Evolutionary conservation across 2,797 vertebrate species (phyloP).

Genomic region (Gouania willdenowi): DNA sequence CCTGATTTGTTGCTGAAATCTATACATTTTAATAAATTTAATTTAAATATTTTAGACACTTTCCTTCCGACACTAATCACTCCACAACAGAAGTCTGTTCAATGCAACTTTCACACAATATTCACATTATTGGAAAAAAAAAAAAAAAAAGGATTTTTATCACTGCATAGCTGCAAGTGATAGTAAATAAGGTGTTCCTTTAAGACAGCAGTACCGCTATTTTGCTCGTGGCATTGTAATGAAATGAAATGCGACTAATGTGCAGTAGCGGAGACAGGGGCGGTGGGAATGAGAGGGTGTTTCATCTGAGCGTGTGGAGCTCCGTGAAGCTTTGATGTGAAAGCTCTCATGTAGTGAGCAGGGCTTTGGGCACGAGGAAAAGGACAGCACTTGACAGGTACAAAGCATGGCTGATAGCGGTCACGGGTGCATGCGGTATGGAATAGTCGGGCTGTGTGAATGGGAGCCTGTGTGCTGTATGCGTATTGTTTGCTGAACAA

Average conservation of each 20-base stretch:
- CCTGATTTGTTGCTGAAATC: no score
- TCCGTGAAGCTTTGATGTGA: slow-evolving; percentile 71
- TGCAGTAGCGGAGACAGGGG: slow-evolving; percentile 58
- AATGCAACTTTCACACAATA: slow-evolving; percentile 20
- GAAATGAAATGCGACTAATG: slow-evolving; percentile 75
- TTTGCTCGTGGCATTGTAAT: slow-evolving; percentile 64
- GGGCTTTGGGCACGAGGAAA: slow-evolving; percentile 70
- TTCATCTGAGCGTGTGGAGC: slow-evolving; percentile 71
- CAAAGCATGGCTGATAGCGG: slow-evolving; percentile 74
- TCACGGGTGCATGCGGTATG: slow-evolving; percentile 63
- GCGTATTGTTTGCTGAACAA: slow-evolving; percentile 20
- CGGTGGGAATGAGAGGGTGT: slow-evolving; percentile 67
- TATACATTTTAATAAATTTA: no score
- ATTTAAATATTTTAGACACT: no score
- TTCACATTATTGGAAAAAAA: slow-evolving; percentile 26
- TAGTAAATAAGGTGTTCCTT: slow-evolving; percentile 66
- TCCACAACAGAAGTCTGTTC: no score
- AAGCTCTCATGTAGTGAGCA: slow-evolving; percentile 69
- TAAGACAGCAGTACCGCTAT: slow-evolving; percentile 61
- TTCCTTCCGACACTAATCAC: no score
- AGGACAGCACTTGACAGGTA: slow-evolving; percentile 80
- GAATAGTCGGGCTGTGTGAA: slow-evolving; percentile 46
- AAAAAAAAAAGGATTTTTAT: slow-evolving; percentile 2
- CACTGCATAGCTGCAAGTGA: slow-evolving; percentile 1
- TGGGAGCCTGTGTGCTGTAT: slow-evolving; percentile 33